Conservation (phyloP, 2,888 invertebrate species). For the Drosophila austrosaltans region DNA sequence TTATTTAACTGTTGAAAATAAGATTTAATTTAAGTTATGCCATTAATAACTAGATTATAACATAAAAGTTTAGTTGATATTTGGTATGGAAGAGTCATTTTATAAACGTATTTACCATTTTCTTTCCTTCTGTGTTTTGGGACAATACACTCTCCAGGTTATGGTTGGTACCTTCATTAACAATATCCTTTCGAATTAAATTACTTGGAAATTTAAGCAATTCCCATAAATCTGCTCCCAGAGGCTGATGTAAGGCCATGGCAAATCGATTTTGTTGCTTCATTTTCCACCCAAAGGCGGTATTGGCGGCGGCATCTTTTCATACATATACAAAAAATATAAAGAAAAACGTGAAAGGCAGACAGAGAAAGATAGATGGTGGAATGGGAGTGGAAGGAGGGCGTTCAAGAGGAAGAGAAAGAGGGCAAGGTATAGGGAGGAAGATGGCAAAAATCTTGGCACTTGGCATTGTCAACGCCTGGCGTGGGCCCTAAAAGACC, state of each 20-base stretch:
- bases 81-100: not conserved
- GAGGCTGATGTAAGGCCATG: constrained; percentile 36
- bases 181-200: constrained; percentile 14
- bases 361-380: not conserved
- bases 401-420: too few species aligned
- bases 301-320: constrained; percentile 35
- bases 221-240: constrained; percentile 13
- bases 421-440: not conserved
- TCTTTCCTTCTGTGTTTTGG: not conserved
- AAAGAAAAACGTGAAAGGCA: not conserved
- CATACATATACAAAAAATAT: constrained; percentile 14
- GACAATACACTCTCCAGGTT: not conserved
- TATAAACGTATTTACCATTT: constrained; percentile 1
- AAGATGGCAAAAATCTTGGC: constrained; percentile 33
- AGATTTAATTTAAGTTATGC: not conserved
- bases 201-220: not conserved
- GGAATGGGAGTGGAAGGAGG: too few species aligned
- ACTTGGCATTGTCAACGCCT: constrained; percentile 69
- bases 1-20: constrained; percentile 2
- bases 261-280: constrained; percentile 47
- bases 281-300: constrained; percentile 42
- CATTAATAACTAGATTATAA: constrained; percentile 10
- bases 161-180: constrained; percentile 2
- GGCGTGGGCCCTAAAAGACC: constrained; percentile 19
- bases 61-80: not conserved